Conservation (phyloP, 2,113 vertebrate species). For the Otolemur garnettii region DNA sequence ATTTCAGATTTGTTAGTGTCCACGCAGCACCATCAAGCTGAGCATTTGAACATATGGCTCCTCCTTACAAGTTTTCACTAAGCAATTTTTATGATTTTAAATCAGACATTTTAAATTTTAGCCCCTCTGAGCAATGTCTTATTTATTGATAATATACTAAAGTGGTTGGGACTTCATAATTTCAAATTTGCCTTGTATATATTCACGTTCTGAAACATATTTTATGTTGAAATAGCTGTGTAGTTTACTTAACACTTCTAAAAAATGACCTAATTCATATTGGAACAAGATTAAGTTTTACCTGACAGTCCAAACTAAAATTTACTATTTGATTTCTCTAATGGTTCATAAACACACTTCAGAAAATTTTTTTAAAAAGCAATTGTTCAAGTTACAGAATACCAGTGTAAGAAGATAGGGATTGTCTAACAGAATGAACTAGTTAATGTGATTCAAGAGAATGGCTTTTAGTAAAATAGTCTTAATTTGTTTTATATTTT, state of each 20-base stretch:
- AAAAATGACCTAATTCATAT: neutral
- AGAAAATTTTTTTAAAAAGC: neutral
- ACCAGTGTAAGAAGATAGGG: neutral
- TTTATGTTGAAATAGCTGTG: neutral
- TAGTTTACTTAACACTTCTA: neutral
- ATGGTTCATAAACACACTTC: neutral
- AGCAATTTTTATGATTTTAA: neutral
- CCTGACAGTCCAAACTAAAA: neutral
- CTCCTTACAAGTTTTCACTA: neutral
- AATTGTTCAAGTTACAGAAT: neutral
- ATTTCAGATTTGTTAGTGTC: neutral
- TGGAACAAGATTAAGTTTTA: neutral
- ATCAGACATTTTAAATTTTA: neutral
- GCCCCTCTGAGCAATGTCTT: neutral
- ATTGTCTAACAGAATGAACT: neutral
- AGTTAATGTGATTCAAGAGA: neutral
- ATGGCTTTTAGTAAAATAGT: neutral
- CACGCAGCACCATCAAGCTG: neutral
- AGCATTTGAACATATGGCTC: neutral
- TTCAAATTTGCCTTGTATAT: neutral
- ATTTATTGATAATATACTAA: neutral
- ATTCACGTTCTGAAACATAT: neutral
- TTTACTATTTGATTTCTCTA: neutral
- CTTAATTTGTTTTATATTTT: constrained; percentile 4
- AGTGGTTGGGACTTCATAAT: neutral